phyloP scores from a whole-genome alignment of 2,888 invertebrate genomes.

The Plebejus anna region DNA sequence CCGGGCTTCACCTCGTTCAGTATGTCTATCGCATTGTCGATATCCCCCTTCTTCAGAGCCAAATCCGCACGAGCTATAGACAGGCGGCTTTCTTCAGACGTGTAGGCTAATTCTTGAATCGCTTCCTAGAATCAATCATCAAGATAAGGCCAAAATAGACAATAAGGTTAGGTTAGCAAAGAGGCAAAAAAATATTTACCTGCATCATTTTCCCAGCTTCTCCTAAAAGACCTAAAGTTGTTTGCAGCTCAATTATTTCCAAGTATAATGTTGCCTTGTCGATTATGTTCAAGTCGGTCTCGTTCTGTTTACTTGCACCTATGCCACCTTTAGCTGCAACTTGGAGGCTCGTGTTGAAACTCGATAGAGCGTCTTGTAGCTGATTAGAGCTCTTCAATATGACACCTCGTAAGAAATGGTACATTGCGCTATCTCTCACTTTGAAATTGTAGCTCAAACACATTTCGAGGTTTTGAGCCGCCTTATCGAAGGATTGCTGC shows the following conservation, averaged over 20 bases:
- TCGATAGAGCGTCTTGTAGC: conserved; percentile 85
- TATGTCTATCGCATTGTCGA: conserved; percentile 89
- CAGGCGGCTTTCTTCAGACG: conserved; percentile 91
- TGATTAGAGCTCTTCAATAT: conserved; percentile 88
- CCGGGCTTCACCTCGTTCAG: conserved; percentile 88
- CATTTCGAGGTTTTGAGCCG: conserved; percentile 92
- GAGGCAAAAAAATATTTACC: conserved; percentile 53
- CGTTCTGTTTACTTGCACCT: conserved; percentile 52
- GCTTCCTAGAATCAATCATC: conserved; percentile 69
- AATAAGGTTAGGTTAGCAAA: background rate
- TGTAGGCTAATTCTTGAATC: conserved; percentile 85
- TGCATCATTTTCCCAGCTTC: conserved; percentile 92
- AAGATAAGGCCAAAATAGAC: background rate
- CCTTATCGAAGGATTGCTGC: conserved; percentile 85
- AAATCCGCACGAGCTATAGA: conserved; percentile 92
- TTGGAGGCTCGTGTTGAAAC: conserved; percentile 86
- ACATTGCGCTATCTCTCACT: conserved; percentile 93
- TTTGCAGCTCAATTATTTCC: conserved; percentile 90
- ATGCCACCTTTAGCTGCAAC: conserved; percentile 64
- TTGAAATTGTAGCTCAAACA: conserved; percentile 96
- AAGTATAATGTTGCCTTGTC: conserved; percentile 93
- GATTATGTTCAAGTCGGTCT: conserved; percentile 78
- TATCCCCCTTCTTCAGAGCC: conserved; percentile 87
- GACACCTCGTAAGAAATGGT: conserved; percentile 91
- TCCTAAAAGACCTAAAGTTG: conserved; percentile 83